Conservation (phyloP, 1,140 invertebrate genomes). For the Zaprionus ghesquierei region DNA sequence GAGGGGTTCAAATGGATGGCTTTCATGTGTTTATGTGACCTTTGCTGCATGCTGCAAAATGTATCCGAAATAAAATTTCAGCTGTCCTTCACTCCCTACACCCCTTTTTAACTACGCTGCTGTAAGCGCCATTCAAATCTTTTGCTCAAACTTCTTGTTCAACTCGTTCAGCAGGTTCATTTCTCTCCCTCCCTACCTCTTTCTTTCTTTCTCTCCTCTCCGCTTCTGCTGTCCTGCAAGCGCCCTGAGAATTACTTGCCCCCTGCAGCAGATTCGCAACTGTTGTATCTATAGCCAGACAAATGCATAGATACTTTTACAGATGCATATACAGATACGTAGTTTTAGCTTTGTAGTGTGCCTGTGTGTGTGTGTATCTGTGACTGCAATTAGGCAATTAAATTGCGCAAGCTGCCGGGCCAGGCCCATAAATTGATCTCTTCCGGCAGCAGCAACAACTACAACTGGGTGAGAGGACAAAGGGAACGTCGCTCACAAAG, state of each 20-base stretch:
- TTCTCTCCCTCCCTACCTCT: background rate
- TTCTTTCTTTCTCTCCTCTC: background rate
- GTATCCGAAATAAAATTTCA: too few relatives aligned
- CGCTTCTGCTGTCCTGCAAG: background rate
- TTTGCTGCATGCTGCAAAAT: too few relatives aligned
- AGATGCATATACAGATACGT: background rate
- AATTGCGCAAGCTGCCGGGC: constrained; percentile 44
- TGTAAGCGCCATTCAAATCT: constrained; percentile 33
- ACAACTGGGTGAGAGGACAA: constrained; percentile 5
- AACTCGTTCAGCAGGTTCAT: constrained; percentile 40
- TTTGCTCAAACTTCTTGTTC: constrained; percentile 26
- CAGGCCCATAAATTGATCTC: constrained; percentile 57
- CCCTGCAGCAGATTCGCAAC: constrained; percentile 12
- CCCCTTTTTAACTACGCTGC: background rate
- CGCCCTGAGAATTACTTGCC: constrained; percentile 23
- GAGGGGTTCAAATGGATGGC: background rate
- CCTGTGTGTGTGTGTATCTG: constrained; percentile 18
- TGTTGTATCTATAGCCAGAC: constrained; percentile 17
- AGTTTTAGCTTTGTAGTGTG: constrained; percentile 3
- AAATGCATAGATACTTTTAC: constrained; percentile 7
- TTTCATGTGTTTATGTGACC: background rate
- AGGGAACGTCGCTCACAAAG: constrained; percentile 10
- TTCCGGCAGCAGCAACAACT: constrained; percentile 29
- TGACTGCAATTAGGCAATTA: constrained; percentile 47
- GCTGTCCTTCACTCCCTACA: background rate